These are phyloP conservation scores for Coranthus polyacanthus DNA, from an alignment of 2,797 vertebrate genomes.

Conservation along the genomic window DNA sequence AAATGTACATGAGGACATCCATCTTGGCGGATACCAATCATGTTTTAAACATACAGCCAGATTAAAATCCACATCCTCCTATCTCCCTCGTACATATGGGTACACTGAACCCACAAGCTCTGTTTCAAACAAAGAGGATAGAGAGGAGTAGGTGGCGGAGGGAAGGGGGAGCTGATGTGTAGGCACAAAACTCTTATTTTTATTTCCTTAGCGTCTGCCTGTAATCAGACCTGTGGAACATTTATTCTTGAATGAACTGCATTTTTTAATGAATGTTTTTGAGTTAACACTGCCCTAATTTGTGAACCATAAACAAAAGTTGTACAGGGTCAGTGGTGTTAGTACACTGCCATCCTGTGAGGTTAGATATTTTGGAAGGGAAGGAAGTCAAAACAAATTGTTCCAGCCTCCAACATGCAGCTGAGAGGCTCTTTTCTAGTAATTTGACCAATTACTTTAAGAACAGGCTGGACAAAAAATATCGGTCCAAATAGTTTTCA, in stretches of 20 bases:
- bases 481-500: too few relatives aligned
- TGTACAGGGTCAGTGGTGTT: not conserved
- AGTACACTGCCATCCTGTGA: not conserved
- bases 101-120: slow-evolving; percentile 12
- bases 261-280: not conserved
- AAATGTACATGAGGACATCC: slow-evolving; percentile 35
- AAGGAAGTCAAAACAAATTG: not conserved
- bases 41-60: slow-evolving; percentile 52
- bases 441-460: too few relatives aligned
- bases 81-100: slow-evolving; percentile 16
- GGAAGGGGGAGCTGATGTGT: not conserved
- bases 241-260: not conserved
- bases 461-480: too few relatives aligned
- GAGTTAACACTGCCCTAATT: not conserved
- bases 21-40: slow-evolving; percentile 34
- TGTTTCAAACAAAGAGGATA: slow-evolving; percentile 33
- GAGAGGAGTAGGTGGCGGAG: slow-evolving; percentile 12
- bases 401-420: not conserved
- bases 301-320: not conserved
- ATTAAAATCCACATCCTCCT: slow-evolving; percentile 42
- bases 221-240: not conserved
- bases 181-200: not conserved
- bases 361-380: too few relatives aligned
- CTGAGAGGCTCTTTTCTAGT: not conserved
- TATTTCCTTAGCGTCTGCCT: not conserved